Evolutionary conservation across 53 echinoderm and acorn worm genomes (phyloP).

Genomic region (Stichopus horrens): DNA sequence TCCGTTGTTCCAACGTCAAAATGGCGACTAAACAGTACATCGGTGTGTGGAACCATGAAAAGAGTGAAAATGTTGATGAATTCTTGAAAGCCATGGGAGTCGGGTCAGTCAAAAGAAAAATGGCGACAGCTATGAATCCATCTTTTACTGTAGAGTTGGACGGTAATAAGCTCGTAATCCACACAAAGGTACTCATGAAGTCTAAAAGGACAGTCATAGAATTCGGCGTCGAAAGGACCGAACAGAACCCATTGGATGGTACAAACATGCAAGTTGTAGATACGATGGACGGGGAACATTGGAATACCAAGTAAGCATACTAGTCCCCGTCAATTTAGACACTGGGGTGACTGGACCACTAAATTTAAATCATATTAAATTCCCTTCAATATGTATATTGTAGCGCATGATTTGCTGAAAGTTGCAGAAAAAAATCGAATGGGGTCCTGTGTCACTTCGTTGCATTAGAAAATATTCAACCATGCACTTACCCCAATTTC

Average conservation of each 20-base stretch:
- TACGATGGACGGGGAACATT: conserved; percentile 53
- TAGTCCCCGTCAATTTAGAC: too few species aligned
- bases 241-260: conserved; percentile 52
- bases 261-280: conserved; percentile 43
- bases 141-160: neutral
- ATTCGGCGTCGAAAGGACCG: conserved; percentile 42
- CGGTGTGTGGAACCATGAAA: conserved; percentile 56
- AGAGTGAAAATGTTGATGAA: conserved; percentile 41
- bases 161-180: neutral
- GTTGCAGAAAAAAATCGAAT: too few species aligned
- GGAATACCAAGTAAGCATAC: conserved; percentile 44
- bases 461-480: too few species aligned
- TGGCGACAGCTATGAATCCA: neutral
- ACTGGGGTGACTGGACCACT: too few species aligned
- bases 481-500: too few species aligned
- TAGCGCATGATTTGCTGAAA: too few species aligned
- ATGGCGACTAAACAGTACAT: conserved; percentile 46
- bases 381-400: too few species aligned
- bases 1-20: neutral
- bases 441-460: too few species aligned
- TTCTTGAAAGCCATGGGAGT: conserved; percentile 50
- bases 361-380: too few species aligned
- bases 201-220: conserved; percentile 17
- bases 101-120: conserved; percentile 38
- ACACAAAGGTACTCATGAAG: neutral